phyloP scores from a whole-genome alignment of 2,797 vertebrate genomes.

The Mycteria americana region DNA sequence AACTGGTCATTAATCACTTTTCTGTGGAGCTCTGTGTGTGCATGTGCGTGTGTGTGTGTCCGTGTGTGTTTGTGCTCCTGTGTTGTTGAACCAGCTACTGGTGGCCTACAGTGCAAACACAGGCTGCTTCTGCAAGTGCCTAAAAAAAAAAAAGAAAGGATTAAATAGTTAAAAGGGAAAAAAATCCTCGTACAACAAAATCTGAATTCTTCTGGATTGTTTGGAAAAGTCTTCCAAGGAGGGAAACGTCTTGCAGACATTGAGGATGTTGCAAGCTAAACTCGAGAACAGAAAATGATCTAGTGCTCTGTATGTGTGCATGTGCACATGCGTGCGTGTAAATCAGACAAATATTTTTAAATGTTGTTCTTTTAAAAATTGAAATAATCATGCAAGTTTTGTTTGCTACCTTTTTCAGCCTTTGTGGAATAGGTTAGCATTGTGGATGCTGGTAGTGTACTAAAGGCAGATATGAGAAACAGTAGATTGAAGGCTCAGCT shows the following conservation, averaged over 20 bases:
- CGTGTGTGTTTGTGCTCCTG: background rate
- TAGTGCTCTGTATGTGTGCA: background rate
- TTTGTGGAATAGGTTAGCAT: background rate
- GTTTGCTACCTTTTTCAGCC: background rate
- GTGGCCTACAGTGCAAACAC: background rate
- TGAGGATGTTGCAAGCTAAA: background rate
- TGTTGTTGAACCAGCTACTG: background rate
- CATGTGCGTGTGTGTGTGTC: background rate
- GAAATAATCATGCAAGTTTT: background rate
- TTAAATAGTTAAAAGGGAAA: background rate
- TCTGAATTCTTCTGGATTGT: background rate
- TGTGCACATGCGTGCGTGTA: background rate
- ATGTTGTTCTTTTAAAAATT: background rate
- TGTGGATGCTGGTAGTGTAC: background rate
- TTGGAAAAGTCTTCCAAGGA: background rate
- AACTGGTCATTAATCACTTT: constrained; percentile 44
- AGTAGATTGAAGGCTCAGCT: background rate
- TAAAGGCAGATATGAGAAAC: background rate
- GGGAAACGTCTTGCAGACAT: background rate
- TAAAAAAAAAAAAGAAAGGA: background rate
- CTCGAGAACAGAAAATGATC: background rate
- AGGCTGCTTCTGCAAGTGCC: background rate
- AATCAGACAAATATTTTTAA: background rate
- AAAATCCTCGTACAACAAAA: background rate
- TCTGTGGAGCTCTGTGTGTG: background rate